Evolutionary conservation across 2,113 vertebrate genomes (phyloP), one percentile per base, ranked within the genome.

Genomic region (Pygoscelis adeliae): DNA sequence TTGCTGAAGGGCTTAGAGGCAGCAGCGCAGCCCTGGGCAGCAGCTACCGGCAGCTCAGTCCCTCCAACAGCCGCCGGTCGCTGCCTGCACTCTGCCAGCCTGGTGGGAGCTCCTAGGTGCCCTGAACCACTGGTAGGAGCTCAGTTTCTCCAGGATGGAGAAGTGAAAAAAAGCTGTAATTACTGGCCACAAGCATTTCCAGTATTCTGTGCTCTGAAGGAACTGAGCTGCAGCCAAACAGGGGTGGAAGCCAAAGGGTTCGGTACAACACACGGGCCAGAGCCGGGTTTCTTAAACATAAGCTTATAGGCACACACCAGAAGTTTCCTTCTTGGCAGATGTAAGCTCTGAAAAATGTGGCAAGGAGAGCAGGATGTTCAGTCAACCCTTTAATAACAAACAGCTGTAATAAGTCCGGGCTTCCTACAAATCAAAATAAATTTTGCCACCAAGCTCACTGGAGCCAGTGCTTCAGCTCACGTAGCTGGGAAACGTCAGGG

Each of bases 311-410:
- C 81, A 80, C 49, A 85, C 61, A 87, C 16, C 40, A 85, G 56
- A 87, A 94, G 18, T 83, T 93, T 95, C 84, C 78, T 76, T 90
- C 74, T 83, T 94, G 96, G 95, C 91, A 95, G 56, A 76, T 23
- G 32, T 30, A 91, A 85, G 18, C 47, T 63, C 89, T 93, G 77
- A 93, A 93, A 94, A 93, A 91, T 23, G 73, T 76, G 73, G 76
- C 66, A 76, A 79, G 73, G 56, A 94, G 34, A 93, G 96, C 69
- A 91, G 62, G 89, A 85, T 90, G 70, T 87, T 95, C 73, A 79
- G 78, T 94, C 79, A 90, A 69, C 34, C 77, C 74, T 85, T 69
- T 85, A 97, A 96, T 94, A 83, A 93, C 52, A 91, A 96, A 72
- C 91, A 94, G 90, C 93, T 97, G 96, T 65, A 94, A 76, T 27